Percentiles rank a stretch among this genome's conserved stretches.
Conservation (phyloP, 2,797 vertebrate species). For the Gila robusta region DNA sequence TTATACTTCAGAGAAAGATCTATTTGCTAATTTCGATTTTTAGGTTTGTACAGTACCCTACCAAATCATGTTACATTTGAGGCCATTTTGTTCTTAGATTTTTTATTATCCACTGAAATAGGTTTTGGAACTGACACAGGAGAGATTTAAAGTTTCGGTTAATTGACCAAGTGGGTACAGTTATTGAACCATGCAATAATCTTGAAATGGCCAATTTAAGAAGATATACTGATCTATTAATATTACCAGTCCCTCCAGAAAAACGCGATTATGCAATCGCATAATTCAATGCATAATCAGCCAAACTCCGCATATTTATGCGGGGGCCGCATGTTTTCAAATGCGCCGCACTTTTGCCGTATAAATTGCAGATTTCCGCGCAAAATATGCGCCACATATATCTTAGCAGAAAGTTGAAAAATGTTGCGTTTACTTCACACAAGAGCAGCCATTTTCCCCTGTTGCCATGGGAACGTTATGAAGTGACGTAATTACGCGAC, state of each 20-base stretch:
- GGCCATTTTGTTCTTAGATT: background rate
- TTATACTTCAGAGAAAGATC: background rate
- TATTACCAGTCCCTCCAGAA: background rate
- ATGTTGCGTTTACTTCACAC: too few relatives aligned
- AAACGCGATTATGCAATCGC: too few relatives aligned
- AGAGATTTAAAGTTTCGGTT: background rate
- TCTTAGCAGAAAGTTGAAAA: too few relatives aligned
- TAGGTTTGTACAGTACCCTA: background rate
- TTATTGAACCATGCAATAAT: constrained; percentile 12
- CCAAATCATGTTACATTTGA: background rate
- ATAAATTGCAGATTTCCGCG: too few relatives aligned
- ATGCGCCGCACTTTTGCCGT: too few relatives aligned
- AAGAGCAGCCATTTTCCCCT: too few relatives aligned
- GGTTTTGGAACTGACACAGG: constrained; percentile 13
- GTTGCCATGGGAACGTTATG: too few relatives aligned
- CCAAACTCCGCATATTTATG: too few relatives aligned
- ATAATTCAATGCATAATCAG: too few relatives aligned
- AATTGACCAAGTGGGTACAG: background rate
- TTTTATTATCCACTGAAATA: constrained; percentile 14
- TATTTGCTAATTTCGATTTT: background rate
- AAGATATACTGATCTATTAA: background rate
- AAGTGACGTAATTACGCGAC: too few relatives aligned
- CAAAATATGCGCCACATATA: too few relatives aligned
- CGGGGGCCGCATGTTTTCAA: too few relatives aligned
- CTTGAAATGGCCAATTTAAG: constrained; percentile 13